Evolutionary conservation across 2,888 invertebrate genomes (phyloP).

Genomic region (Cryptophagus acutangulus): DNA sequence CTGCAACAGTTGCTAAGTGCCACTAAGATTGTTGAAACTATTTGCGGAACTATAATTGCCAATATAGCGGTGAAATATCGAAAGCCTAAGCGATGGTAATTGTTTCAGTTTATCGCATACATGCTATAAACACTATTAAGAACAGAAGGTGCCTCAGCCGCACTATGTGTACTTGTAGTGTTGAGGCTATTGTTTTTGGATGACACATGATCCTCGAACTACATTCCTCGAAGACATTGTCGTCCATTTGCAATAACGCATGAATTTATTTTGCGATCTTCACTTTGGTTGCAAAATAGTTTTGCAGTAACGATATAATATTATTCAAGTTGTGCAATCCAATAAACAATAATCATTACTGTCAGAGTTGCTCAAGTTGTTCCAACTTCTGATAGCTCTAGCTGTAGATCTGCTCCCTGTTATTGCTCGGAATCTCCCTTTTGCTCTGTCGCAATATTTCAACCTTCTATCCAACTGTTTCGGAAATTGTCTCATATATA

Average conservation of each 20-base stretch:
- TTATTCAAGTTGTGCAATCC: constrained; percentile 43
- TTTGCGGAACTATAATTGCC: constrained; percentile 44
- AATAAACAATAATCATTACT: constrained; percentile 47
- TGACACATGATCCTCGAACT: too few species aligned
- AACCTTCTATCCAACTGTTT: constrained; percentile 2
- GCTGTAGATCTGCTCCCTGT: constrained; percentile 29
- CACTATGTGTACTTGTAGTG: too few species aligned
- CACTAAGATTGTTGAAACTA: constrained; percentile 45
- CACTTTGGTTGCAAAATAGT: too few species aligned
- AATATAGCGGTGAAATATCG: constrained; percentile 44
- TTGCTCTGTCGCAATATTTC: not conserved
- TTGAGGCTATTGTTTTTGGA: constrained; percentile 1
- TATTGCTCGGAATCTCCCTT: constrained; percentile 20
- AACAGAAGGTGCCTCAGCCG: constrained; percentile 39
- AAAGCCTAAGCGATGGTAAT: constrained; percentile 46
- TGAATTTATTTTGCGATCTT: too few species aligned
- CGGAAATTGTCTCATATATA: too few species aligned
- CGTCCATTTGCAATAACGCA: too few species aligned
- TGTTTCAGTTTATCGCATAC: constrained; percentile 44
- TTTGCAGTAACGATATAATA: constrained; percentile 36
- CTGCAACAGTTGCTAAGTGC: constrained; percentile 33
- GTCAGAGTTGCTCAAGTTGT: constrained; percentile 44
- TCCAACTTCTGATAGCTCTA: constrained; percentile 38
- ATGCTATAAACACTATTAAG: constrained; percentile 46
- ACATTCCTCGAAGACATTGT: too few species aligned